Conservation (phyloP, 2,888 invertebrate species). For the Andrena haemorrhoa region DNA sequence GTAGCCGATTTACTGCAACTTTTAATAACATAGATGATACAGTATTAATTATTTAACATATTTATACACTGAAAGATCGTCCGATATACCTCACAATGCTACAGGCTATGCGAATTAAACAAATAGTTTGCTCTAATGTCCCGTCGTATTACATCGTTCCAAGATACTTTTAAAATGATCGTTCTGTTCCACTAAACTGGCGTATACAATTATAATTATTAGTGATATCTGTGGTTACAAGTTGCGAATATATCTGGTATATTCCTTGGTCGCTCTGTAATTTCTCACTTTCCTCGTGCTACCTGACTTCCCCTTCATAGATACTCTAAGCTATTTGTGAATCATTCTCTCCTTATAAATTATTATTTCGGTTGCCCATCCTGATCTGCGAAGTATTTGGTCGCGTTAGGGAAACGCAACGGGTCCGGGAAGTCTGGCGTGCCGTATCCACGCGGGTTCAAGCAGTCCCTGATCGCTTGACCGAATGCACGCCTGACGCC, state of each 20-base stretch:
- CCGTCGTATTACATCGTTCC: conserved; percentile 19
- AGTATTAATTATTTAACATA: conserved; percentile 54
- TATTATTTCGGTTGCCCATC: conserved; percentile 77
- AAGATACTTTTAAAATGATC: conserved; percentile 35
- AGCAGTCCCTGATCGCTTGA: conserved; percentile 82
- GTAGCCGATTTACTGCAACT: conserved; percentile 44
- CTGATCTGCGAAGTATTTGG: conserved; percentile 83
- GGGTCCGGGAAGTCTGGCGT: conserved; percentile 84
- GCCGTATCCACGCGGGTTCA: conserved; percentile 78
- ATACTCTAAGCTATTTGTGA: conserved; percentile 58
- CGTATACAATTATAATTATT: conserved; percentile 37
- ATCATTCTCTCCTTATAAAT: conserved; percentile 22
- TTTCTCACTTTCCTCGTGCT: conserved; percentile 35
- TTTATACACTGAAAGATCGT: conserved; percentile 50
- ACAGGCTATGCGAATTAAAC: conserved; percentile 36
- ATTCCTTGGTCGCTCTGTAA: conserved; percentile 53
- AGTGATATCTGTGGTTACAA: conserved; percentile 47
- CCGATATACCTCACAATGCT: conserved; percentile 25
- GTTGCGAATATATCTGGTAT: conserved; percentile 41
- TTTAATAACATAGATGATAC: conserved; percentile 56
- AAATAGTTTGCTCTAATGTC: conserved; percentile 21
- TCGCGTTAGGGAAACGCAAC: conserved; percentile 85
- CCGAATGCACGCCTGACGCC: conserved; percentile 82
- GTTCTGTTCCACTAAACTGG: conserved; percentile 28
- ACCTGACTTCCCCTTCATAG: conserved; percentile 51